phyloP scores from a whole-genome alignment of 1,140 invertebrate genomes.

The Cylas formicarius region DNA sequence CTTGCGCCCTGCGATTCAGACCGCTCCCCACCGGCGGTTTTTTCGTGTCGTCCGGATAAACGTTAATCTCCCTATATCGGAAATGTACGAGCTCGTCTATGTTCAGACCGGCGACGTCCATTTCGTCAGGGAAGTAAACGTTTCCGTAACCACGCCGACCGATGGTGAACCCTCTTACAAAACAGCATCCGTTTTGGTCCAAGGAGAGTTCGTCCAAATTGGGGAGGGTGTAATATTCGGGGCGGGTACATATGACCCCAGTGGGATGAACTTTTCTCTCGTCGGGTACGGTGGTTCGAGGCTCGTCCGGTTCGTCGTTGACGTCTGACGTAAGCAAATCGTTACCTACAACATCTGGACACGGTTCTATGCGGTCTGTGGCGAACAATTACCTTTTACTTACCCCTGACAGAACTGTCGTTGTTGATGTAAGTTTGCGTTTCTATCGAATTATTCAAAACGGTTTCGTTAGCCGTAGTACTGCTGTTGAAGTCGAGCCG shows the following conservation, averaged over 20 bases:
- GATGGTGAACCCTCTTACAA: slow-evolving; percentile 79
- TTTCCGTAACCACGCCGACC: slow-evolving; percentile 84
- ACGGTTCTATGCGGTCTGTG: not conserved
- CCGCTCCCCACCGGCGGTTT: slow-evolving; percentile 74
- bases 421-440: slow-evolving; percentile 16
- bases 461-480: slow-evolving; percentile 13
- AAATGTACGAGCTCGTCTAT: slow-evolving; percentile 79
- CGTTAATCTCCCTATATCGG: slow-evolving; percentile 66
- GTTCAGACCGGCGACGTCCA: slow-evolving; percentile 84
- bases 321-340: slow-evolving; percentile 13
- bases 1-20: slow-evolving; percentile 85
- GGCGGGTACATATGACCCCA: slow-evolving; percentile 38
- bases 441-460: slow-evolving; percentile 11
- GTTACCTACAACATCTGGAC: not conserved
- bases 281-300: slow-evolving; percentile 1
- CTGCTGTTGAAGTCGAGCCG: slow-evolving; percentile 16
- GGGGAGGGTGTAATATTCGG: slow-evolving; percentile 81
- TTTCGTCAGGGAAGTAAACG: slow-evolving; percentile 78
- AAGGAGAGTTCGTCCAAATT: slow-evolving; percentile 65
- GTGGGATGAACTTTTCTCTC: slow-evolving; percentile 15
- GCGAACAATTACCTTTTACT: not conserved
- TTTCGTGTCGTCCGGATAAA: slow-evolving; percentile 62
- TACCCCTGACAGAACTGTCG: slow-evolving; percentile 12
- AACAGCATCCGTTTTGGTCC: slow-evolving; percentile 67
- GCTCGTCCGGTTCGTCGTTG: slow-evolving; percentile 8